These are phyloP conservation scores for Nyleta sp. DNA, from an alignment of 2,888 invertebrate species.

Conservation along the genomic window DNA sequence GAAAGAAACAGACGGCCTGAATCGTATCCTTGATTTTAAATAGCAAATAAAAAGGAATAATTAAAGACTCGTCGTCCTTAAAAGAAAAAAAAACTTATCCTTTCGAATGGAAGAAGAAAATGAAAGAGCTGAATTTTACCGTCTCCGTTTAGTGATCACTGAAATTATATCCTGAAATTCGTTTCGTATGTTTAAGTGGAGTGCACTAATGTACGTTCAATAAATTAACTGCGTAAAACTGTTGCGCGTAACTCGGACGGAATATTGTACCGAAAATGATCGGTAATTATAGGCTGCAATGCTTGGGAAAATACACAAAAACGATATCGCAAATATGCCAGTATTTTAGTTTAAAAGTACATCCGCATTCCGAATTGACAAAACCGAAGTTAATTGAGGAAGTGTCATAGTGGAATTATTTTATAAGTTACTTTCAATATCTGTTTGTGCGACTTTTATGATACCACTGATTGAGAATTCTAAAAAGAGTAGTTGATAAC, in stretches of 20 bases:
- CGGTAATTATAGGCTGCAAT: conserved; percentile 8
- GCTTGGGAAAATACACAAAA: not conserved
- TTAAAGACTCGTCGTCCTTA: conserved; percentile 55
- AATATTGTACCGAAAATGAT: conserved; percentile 27
- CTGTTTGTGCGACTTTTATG: conserved; percentile 16
- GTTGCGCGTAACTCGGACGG: not conserved
- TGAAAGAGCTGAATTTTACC: conserved; percentile 22
- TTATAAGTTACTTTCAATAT: conserved; percentile 11
- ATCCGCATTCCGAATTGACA: conserved; percentile 38
- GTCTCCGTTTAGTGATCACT: not conserved
- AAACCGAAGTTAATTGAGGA: conserved; percentile 26
- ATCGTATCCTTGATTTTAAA: conserved; percentile 54
- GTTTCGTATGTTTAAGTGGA: not conserved
- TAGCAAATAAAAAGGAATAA: conserved; percentile 58
- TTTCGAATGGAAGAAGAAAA: conserved; percentile 37
- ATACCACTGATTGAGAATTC: not conserved
- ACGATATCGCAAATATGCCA: conserved; percentile 8
- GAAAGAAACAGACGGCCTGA: conserved; percentile 34
- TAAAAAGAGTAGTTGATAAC: too few species aligned
- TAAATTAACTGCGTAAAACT: not conserved
- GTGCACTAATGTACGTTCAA: not conserved
- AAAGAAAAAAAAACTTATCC: conserved; percentile 46
- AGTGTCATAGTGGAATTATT: conserved; percentile 31
- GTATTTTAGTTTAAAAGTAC: not conserved
- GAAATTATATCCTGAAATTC: not conserved